A percentile compares a stretch with the other conserved stretches of the same genome.
phyloP scores from a whole-genome alignment of 2,888 invertebrate species.

The Archips crataeganus region DNA sequence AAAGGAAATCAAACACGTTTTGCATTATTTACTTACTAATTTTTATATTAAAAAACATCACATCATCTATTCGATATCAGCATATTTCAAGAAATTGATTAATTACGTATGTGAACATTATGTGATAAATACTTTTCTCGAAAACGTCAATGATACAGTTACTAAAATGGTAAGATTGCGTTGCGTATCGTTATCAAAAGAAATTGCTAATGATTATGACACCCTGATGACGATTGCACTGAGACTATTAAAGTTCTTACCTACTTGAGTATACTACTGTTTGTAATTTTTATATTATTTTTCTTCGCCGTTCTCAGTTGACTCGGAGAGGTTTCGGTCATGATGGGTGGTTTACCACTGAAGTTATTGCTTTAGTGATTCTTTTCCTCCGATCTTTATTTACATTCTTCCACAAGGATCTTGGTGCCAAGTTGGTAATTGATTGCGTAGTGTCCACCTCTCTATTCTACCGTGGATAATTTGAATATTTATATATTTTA shows the following conservation, averaged over 20 bases:
- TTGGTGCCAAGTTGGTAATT: too few relatives aligned
- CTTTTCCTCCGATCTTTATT: too few relatives aligned
- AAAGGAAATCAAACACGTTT: background rate
- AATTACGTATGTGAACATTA: constrained; percentile 3
- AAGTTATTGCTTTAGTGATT: too few relatives aligned
- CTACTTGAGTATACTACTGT: background rate
- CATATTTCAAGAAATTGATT: background rate
- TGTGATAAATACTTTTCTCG: constrained; percentile 3
- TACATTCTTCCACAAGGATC: too few relatives aligned
- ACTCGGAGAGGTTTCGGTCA: too few relatives aligned
- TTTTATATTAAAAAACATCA: background rate
- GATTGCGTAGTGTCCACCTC: too few relatives aligned
- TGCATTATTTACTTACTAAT: background rate
- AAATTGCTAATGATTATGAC: constrained; percentile 1
- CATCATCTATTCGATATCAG: background rate
- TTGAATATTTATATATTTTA: too few relatives aligned
- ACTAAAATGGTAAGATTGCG: background rate
- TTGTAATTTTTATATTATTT: too few relatives aligned
- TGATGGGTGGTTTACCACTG: too few relatives aligned
- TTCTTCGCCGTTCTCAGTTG: too few relatives aligned
- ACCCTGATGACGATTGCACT: background rate
- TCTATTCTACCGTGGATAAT: too few relatives aligned
- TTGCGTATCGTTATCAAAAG: background rate
- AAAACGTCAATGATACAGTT: constrained; percentile 5
- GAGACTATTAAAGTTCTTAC: background rate